phyloP scores from a whole-genome alignment of 2,797 vertebrate genomes.

The Delichon dasypus region DNA sequence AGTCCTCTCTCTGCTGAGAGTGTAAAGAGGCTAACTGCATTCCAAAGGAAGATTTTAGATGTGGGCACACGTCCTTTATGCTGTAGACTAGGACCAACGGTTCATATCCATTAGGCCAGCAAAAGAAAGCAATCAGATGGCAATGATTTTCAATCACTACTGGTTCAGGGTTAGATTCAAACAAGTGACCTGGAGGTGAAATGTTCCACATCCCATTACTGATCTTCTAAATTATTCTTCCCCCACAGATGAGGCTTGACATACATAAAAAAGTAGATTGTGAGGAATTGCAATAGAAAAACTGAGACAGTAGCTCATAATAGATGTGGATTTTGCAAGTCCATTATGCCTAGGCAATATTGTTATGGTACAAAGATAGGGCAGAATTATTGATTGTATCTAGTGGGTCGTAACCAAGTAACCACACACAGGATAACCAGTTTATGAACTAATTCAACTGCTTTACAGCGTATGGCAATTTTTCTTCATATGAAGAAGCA shows the following conservation, averaged over 20 bases:
- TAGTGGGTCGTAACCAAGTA: not conserved
- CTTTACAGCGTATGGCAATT: not conserved
- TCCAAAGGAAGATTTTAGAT: constrained; percentile 41
- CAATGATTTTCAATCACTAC: constrained; percentile 73
- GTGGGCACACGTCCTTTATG: not conserved
- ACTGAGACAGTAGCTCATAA: constrained; percentile 24
- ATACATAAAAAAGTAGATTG: constrained; percentile 34
- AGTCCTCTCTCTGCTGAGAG: not conserved
- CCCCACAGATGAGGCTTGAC: constrained; percentile 58
- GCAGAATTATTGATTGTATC: constrained; percentile 38
- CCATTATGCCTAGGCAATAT: constrained; percentile 21
- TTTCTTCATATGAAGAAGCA: not conserved
- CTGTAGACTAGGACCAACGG: constrained; percentile 41
- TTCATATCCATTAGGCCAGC: constrained; percentile 62
- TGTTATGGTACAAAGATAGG: constrained; percentile 6
- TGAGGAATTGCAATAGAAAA: constrained; percentile 36
- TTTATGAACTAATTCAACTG: constrained; percentile 39
- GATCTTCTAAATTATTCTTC: constrained; percentile 71
- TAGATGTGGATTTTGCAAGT: constrained; percentile 20
- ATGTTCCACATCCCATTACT: constrained; percentile 70
- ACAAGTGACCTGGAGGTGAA: constrained; percentile 73
- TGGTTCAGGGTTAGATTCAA: constrained; percentile 69
- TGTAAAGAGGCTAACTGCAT: constrained; percentile 20
- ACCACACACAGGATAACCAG: not conserved
- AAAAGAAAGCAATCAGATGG: constrained; percentile 71